Conservation (phyloP, 2,888 invertebrate species). For the Hydroisotoma schaefferi region DNA sequence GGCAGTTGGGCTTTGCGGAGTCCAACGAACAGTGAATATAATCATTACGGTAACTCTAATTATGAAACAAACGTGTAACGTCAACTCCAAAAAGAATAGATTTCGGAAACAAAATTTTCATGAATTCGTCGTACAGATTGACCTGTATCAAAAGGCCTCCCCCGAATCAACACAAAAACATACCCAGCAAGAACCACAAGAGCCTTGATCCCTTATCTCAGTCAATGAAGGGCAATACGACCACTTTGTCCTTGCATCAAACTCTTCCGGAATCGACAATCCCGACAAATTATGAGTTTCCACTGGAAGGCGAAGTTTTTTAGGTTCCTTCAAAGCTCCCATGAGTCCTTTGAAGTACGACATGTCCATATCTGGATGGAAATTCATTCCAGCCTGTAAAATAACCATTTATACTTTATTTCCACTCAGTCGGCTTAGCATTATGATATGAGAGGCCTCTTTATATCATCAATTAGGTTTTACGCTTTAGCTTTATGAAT, state of each 20-base stretch:
- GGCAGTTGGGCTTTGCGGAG: too few relatives aligned
- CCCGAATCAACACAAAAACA: conserved; percentile 33
- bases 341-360: conserved; percentile 54
- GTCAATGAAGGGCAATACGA: conserved; percentile 77
- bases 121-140: too few relatives aligned
- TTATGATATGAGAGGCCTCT: too few relatives aligned
- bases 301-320: conserved; percentile 53
- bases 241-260: conserved; percentile 79
- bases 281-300: conserved; percentile 48
- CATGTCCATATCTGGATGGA: conserved; percentile 28
- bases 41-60: too few relatives aligned
- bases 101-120: too few relatives aligned
- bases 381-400: conserved; percentile 39
- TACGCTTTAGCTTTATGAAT: background rate
- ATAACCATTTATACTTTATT: too few relatives aligned
- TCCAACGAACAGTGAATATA: too few relatives aligned
- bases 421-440: too few relatives aligned
- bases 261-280: conserved; percentile 64
- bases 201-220: conserved; percentile 82
- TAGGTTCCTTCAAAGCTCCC: conserved; percentile 25
- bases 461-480: too few relatives aligned
- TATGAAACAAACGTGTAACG: too few relatives aligned
- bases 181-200: conserved; percentile 90
- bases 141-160: too few relatives aligned
- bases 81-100: too few relatives aligned